Conservation (phyloP, 2,888 invertebrate species). For the Masnerella sp. region DNA sequence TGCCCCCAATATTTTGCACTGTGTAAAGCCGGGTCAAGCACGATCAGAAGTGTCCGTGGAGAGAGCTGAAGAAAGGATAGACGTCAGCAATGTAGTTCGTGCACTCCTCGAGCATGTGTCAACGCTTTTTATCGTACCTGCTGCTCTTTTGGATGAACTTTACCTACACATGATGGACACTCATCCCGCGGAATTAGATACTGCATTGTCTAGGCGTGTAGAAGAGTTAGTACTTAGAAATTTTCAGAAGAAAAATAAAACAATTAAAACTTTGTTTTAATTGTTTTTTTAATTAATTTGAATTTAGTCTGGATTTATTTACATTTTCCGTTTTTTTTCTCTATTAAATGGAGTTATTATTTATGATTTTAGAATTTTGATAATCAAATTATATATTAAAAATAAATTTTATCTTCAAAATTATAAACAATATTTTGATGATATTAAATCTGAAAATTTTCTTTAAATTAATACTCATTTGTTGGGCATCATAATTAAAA, state of each 20-base stretch:
- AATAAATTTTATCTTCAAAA: too few species aligned
- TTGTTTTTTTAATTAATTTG: neutral
- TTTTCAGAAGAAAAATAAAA: too few species aligned
- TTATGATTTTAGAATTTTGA: too few species aligned
- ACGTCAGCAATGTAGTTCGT: slow-evolving; percentile 93
- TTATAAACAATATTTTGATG: too few species aligned
- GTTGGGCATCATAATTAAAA: neutral
- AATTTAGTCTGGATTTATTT: too few species aligned
- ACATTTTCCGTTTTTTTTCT: too few species aligned
- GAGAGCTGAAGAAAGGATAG: slow-evolving; percentile 88
- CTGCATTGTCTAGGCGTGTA: slow-evolving; percentile 72
- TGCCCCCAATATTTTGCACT: slow-evolving; percentile 95
- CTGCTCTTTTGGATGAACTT: slow-evolving; percentile 90
- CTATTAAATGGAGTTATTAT: too few species aligned
- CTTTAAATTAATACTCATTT: too few species aligned
- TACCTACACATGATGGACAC: slow-evolving; percentile 91
- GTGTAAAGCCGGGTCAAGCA: slow-evolving; percentile 81
- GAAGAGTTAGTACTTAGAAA: slow-evolving; percentile 78
- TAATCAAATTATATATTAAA: too few species aligned
- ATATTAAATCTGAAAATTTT: too few species aligned
- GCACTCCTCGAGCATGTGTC: slow-evolving; percentile 86
- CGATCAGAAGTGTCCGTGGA: slow-evolving; percentile 81
- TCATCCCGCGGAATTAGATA: slow-evolving; percentile 89
- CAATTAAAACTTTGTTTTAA: too few species aligned
- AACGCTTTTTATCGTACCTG: slow-evolving; percentile 86